Evolutionary conservation across 2,797 vertebrate species (phyloP).

Genomic region (Rhinogobio ventralis): DNA sequence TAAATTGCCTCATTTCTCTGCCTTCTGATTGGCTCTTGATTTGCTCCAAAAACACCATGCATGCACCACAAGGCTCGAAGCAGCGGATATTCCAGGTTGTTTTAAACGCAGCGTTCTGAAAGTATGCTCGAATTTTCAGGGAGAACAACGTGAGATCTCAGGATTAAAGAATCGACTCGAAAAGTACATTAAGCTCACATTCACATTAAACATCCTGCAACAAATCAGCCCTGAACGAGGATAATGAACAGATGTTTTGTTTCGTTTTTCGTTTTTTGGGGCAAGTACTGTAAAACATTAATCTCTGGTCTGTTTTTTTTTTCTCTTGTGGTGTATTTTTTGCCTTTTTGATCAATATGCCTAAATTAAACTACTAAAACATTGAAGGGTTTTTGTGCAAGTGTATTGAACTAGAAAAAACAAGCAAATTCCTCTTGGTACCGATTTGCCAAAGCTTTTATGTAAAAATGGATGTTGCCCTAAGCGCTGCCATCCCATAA

Average conservation of each 20-base stretch:
- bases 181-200: not conserved
- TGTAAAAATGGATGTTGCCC: not conserved
- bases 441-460: constrained; percentile 6
- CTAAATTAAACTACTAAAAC: constrained; percentile 12
- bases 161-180: not conserved
- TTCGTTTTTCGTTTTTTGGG: not conserved
- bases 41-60: constrained; percentile 57
- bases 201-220: not conserved
- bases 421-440: constrained; percentile 9
- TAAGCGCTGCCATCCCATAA: constrained; percentile 13
- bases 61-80: constrained; percentile 49
- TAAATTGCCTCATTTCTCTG: constrained; percentile 73
- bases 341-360: constrained; percentile 40
- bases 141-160: not conserved
- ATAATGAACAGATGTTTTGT: constrained; percentile 26
- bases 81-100: constrained; percentile 57
- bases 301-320: constrained; percentile 20
- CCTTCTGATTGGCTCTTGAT: constrained; percentile 74
- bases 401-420: constrained; percentile 20
- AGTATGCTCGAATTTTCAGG: constrained; percentile 23
- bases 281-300: constrained; percentile 18
- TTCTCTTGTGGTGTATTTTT: constrained; percentile 25
- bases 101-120: constrained; percentile 38
- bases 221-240: not conserved
- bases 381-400: constrained; percentile 46